Evolutionary conservation across 2,888 invertebrate genomes (phyloP), one percentile per base, ranked within the genome.

Genomic region (Tromatobia lineatoria): DNA sequence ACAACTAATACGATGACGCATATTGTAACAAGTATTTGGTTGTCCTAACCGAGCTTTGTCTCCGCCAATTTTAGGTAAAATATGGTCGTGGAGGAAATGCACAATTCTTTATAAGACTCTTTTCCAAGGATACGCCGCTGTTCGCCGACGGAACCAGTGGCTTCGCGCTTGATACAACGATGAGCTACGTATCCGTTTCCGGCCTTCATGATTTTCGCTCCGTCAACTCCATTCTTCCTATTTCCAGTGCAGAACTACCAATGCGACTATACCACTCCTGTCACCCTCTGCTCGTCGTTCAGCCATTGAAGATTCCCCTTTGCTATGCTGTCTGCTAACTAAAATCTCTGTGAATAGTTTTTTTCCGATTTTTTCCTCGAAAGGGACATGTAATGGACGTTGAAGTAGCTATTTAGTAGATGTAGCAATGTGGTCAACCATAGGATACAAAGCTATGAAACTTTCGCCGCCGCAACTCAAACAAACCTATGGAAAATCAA

Each of bases 111-210:
- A 76, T 79, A 57, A 66, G 50, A 78, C 71, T 50, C 52, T 71
- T 71, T 57, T 70, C 75, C 34, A 42, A 38, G 11, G 61, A 10
- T 18, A 11, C 11, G 18, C 61, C 71, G 42, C 45, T 23, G 66
- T 79, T 52, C 61, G 50, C 34, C 47, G 74, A 47, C 23, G 64
- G 61, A 61, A 61, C 34, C 75, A 42, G 57, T 59, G 64, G 70
- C 73, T 73, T 52, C 45, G 50, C 45, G 78, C 87, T 79, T 82
- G 86, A 87, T 90, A 89, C 88, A 89, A 90, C 89, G 90, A 90
- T 86, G 90, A 91, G 89, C 88, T 90, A 89, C 89, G 90, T 91
- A 91, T 92, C 91, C 91, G 90, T 74, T 90, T 91, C 91, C 91
- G 90, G 88, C 74, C 89, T 89, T 89, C 89, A 88, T 90, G 89